Conservation (phyloP, 2,113 vertebrate species). For the Microtus oregoni region DNA sequence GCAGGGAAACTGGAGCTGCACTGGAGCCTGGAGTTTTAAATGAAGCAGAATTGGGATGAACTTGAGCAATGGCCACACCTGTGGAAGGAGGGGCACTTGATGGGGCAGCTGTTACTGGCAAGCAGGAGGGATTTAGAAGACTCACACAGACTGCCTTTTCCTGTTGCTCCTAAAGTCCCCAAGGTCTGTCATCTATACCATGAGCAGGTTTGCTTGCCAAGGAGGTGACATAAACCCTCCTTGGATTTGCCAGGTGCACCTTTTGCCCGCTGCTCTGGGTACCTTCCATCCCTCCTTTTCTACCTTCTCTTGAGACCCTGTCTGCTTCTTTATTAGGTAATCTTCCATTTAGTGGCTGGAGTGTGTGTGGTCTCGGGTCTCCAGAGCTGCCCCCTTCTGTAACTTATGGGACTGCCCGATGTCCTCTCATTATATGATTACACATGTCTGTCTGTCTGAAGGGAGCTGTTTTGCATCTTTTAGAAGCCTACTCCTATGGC, state of each 20-base stretch:
- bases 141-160: neutral
- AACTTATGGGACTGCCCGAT: neutral
- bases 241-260: neutral
- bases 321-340: neutral
- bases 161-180: neutral
- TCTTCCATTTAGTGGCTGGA: slow-evolving; percentile 3
- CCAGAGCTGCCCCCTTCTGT: neutral
- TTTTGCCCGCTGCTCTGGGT: neutral
- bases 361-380: neutral
- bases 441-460: neutral
- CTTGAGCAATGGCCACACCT: too few relatives aligned
- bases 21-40: neutral
- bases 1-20: neutral
- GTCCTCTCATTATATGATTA: neutral
- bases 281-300: neutral
- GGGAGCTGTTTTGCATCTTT: neutral
- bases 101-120: neutral
- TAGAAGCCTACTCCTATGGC: neutral
- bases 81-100: neutral
- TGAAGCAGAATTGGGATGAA: neutral
- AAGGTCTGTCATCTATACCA: neutral
- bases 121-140: neutral
- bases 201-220: neutral
- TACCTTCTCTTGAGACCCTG: neutral
- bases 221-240: neutral